Evolutionary conservation across 2,797 vertebrate species (phyloP).

Genomic region (Leptodactylus fallax): DNA sequence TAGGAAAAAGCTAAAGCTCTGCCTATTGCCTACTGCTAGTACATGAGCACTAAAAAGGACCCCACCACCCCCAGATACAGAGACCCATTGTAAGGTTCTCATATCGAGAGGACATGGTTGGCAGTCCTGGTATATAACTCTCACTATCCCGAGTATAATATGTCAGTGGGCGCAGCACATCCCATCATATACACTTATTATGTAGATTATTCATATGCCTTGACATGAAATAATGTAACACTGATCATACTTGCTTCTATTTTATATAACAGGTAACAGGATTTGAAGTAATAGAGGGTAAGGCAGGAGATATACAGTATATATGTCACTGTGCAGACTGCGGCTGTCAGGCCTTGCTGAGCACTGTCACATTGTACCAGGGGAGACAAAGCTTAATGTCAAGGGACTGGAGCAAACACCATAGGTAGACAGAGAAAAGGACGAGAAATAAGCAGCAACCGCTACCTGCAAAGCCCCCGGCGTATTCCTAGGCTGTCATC

Average conservation of each 20-base stretch:
- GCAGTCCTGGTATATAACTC: too few relatives aligned
- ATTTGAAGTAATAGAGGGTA: not conserved
- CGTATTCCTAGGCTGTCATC: not conserved
- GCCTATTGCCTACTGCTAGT: too few relatives aligned
- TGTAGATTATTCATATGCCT: too few relatives aligned
- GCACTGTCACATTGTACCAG: constrained; percentile 2
- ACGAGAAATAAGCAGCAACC: not conserved
- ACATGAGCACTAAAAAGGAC: too few relatives aligned
- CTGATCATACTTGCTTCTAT: not conserved
- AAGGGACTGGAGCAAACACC: not conserved
- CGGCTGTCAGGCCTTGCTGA: not conserved
- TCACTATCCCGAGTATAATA: too few relatives aligned
- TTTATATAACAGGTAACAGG: not conserved
- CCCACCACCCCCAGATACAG: too few relatives aligned
- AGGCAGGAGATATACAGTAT: too few relatives aligned
- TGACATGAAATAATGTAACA: not conserved
- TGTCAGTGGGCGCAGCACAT: too few relatives aligned
- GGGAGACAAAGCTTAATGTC: not conserved
- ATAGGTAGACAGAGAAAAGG: not conserved
- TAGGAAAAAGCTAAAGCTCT: too few relatives aligned
- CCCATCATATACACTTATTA: too few relatives aligned
- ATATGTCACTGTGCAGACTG: not conserved
- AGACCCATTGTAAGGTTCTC: too few relatives aligned
- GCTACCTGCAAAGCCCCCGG: not conserved
- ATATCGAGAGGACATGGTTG: too few relatives aligned